A percentile compares a stretch with the other conserved stretches of the same genome.
Evolutionary conservation across 2,113 vertebrate species (phyloP).

Genomic region (Colius striatus): DNA sequence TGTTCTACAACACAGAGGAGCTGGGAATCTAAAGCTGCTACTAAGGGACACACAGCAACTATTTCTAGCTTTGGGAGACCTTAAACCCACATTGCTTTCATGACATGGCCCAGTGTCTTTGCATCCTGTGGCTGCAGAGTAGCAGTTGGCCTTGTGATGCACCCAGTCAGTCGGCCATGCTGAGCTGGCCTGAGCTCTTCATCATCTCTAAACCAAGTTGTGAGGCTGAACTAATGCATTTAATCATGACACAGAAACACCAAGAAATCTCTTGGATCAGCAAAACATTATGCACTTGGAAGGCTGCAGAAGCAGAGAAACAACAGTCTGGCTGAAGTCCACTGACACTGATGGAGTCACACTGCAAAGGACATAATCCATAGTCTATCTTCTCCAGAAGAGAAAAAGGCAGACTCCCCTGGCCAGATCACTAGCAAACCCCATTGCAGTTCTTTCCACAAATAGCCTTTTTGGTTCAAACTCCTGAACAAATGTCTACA

Average conservation of each 20-base stretch:
- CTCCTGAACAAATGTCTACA: background rate
- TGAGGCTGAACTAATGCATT: background rate
- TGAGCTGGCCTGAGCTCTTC: background rate
- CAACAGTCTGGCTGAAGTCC: background rate
- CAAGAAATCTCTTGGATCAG: conserved; percentile 1
- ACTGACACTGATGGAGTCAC: background rate
- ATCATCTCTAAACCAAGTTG: background rate
- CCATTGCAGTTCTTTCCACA: background rate
- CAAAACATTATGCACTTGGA: background rate
- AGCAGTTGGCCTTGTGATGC: background rate
- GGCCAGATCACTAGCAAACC: conserved; percentile 51
- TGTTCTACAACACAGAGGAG: background rate
- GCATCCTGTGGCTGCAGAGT: background rate
- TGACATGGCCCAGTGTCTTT: background rate
- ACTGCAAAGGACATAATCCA: background rate
- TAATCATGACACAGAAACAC: background rate
- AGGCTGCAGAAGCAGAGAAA: background rate
- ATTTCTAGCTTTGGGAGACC: background rate
- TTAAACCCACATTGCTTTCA: background rate
- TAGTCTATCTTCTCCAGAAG: background rate
- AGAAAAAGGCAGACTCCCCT: conserved; percentile 38
- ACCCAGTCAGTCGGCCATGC: accelerated
- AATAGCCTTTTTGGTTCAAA: background rate
- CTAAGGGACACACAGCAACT: background rate
- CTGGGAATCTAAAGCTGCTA: background rate